Evolutionary conservation across 2,888 invertebrate species (phyloP).

Genomic region (Isoperla grammatica): DNA sequence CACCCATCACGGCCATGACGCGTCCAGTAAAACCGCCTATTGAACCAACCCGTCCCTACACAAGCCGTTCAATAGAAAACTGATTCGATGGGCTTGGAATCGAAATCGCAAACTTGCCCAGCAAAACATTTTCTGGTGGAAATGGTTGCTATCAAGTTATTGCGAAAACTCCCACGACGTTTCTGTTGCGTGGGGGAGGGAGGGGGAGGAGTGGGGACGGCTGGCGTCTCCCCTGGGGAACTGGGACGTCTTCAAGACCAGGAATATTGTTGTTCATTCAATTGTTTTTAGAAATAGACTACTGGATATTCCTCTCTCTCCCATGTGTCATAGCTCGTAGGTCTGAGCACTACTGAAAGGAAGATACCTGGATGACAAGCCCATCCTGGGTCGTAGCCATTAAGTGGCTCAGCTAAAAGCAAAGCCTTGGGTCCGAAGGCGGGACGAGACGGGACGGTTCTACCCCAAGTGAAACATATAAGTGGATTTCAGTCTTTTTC

Average conservation of each 20-base stretch:
- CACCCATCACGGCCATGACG: too few relatives aligned
- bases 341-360: too few relatives aligned
- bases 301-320: conserved; percentile 5
- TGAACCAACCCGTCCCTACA: too few relatives aligned
- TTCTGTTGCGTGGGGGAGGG: too few relatives aligned
- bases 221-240: neutral
- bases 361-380: neutral
- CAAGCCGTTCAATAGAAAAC: too few relatives aligned
- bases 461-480: conserved; percentile 4
- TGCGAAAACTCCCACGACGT: too few relatives aligned
- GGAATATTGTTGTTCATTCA: conserved; percentile 5
- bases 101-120: too few relatives aligned
- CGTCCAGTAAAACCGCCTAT: too few relatives aligned
- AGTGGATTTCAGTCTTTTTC: conserved; percentile 1
- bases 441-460: neutral
- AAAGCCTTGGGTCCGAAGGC: neutral
- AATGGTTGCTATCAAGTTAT: too few relatives aligned
- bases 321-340: neutral
- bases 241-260: neutral
- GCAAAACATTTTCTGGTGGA: too few relatives aligned
- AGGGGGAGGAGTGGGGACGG: neutral
- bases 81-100: too few relatives aligned
- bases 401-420: conserved; percentile 1
- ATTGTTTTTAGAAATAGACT: neutral
- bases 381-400: neutral